A percentile compares a stretch with the other conserved stretches of the same genome.
These are phyloP conservation scores for Lutjanus argentimaculatus DNA, from an alignment of 2,797 vertebrate species.

Conservation along the genomic window DNA sequence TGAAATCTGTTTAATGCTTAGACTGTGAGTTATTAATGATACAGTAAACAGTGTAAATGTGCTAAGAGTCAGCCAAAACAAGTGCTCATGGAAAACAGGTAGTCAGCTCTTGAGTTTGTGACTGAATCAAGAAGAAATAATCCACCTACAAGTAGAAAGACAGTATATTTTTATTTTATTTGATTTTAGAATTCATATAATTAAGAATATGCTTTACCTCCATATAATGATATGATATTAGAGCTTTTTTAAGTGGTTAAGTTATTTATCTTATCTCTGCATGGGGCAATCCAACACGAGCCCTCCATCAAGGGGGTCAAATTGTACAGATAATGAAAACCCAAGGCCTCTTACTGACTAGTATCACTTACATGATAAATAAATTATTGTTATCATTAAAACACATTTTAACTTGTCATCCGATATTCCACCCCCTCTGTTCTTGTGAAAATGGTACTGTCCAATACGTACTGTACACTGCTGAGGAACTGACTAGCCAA, in stretches of 20 bases:
- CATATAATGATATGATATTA: neutral
- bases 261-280: neutral
- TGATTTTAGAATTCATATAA: neutral
- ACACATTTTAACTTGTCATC: no score
- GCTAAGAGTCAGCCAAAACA: conserved; percentile 12
- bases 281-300: no score
- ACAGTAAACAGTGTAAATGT: conserved; percentile 19
- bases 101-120: neutral
- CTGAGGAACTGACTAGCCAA: no score
- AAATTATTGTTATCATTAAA: no score
- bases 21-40: conserved; percentile 18
- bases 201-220: neutral
- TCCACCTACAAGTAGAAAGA: neutral
- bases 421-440: no score
- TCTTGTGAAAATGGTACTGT: no score
- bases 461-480: no score
- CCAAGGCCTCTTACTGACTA: no score
- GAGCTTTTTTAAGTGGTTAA: neutral
- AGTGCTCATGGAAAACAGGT: neutral
- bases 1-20: conserved; percentile 11
- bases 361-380: no score
- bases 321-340: no score
- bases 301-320: no score
- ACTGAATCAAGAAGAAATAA: neutral
- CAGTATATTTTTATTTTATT: no score